Percentiles rank a stretch among this genome's conserved stretches.
phyloP scores from a whole-genome alignment of 2,797 vertebrate species.

The Artibeus lituratus region DNA sequence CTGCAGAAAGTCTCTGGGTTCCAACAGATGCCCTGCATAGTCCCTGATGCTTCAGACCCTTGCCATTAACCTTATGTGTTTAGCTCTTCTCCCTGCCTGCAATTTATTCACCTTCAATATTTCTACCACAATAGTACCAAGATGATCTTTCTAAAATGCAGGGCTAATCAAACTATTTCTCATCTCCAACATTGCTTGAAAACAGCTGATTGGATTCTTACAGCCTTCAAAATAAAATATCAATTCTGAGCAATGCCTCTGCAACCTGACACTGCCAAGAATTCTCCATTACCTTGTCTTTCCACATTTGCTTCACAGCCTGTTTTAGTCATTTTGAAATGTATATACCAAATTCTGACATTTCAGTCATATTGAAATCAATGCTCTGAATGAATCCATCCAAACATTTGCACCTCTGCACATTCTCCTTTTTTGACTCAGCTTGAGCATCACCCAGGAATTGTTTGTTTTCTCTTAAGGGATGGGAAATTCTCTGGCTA shows the following conservation, averaged over 20 bases:
- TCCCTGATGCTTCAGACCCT: not conserved
- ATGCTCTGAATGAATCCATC: not conserved
- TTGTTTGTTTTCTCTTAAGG: not conserved
- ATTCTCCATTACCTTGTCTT: not conserved
- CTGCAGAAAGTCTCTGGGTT: not conserved
- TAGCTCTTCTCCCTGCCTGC: not conserved
- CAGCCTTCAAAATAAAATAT: slow-evolving; percentile 17
- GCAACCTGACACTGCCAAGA: not conserved
- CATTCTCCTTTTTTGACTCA: not conserved
- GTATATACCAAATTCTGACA: not conserved
- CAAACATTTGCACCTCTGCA: not conserved
- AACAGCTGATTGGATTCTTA: not conserved
- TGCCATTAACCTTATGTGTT: not conserved
- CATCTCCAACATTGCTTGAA: not conserved
- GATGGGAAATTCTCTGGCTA: not conserved
- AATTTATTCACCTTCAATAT: not conserved
- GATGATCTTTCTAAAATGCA: not conserved
- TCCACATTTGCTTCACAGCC: not conserved
- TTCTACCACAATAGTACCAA: not conserved
- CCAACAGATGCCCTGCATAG: not conserved
- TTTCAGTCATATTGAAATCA: not conserved
- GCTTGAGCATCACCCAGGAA: not conserved
- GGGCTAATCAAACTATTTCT: not conserved
- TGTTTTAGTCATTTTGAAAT: not conserved
- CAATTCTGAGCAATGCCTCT: not conserved